phyloP scores from a whole-genome alignment of 2,888 invertebrate species.

The Cryptus armator region DNA sequence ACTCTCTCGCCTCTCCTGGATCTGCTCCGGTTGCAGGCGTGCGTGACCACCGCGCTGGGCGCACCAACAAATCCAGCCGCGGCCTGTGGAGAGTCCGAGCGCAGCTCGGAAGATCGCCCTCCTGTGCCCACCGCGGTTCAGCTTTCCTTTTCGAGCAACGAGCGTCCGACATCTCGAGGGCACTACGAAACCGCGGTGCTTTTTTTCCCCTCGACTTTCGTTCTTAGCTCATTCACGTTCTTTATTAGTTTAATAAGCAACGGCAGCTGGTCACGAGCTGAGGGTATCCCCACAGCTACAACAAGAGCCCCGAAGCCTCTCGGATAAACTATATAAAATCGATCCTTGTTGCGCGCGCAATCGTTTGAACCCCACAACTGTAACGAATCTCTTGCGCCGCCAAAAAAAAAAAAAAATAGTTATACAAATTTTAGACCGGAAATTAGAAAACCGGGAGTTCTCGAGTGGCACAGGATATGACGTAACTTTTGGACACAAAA shows the following conservation, averaged over 20 bases:
- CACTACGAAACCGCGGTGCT: neutral
- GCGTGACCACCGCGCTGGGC: conserved; percentile 39
- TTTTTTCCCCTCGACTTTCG: neutral
- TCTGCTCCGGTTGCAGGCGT: conserved; percentile 40
- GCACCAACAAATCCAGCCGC: neutral
- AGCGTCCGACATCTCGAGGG: conserved; percentile 46
- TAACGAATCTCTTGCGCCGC: conserved; percentile 14
- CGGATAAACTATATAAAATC: conserved; percentile 25
- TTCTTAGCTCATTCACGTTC: conserved; percentile 6
- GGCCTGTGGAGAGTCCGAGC: conserved; percentile 14
- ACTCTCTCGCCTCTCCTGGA: conserved; percentile 57
- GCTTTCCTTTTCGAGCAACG: conserved; percentile 39
- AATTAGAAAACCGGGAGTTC: conserved; percentile 51
- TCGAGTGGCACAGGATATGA: conserved; percentile 55
- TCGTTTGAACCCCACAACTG: conserved; percentile 4
- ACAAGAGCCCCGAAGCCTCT: conserved; percentile 20
- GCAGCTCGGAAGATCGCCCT: conserved; percentile 13
- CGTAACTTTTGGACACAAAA: conserved; percentile 57
- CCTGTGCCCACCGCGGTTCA: conserved; percentile 24
- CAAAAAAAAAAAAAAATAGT: neutral
- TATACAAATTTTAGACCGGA: conserved; percentile 54
- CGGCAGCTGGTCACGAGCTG: conserved; percentile 1
- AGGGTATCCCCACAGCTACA: neutral
- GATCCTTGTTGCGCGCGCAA: conserved; percentile 8
- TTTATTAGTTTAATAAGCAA: neutral